Percentiles rank a stretch among this genome's conserved stretches.
phyloP scores from a whole-genome alignment of 2,888 invertebrate genomes.

The Lucinisca nassula region DNA sequence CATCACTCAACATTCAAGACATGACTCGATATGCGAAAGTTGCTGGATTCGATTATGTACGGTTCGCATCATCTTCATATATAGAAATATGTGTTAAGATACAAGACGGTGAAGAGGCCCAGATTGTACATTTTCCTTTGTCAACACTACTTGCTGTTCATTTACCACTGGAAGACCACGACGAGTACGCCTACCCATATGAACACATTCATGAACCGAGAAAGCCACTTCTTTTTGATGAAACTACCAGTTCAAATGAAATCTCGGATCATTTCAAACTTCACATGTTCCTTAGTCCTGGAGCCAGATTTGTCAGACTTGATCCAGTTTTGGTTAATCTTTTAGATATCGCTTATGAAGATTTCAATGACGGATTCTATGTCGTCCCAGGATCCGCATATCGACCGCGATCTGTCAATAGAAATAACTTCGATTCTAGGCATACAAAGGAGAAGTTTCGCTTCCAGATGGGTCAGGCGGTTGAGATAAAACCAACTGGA shows the following conservation, averaged over 20 bases:
- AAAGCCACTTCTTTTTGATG: constrained; percentile 61
- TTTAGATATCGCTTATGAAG: constrained; percentile 65
- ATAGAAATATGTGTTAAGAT: constrained; percentile 70
- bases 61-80: constrained; percentile 24
- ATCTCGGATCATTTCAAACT: constrained; percentile 66
- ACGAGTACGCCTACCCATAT: constrained; percentile 64
- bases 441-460: constrained; percentile 65
- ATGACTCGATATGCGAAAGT: constrained; percentile 62
- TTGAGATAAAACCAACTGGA: constrained; percentile 65
- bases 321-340: constrained; percentile 67
- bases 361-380: constrained; percentile 50
- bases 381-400: constrained; percentile 67
- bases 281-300: constrained; percentile 54
- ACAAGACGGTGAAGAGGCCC: constrained; percentile 67
- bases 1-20: constrained; percentile 7
- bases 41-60: constrained; percentile 73
- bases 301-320: constrained; percentile 68
- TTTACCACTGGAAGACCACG: constrained; percentile 54
- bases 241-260: constrained; percentile 36
- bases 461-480: constrained; percentile 73
- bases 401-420: constrained; percentile 67
- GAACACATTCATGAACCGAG: constrained; percentile 52
- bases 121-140: constrained; percentile 62
- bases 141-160: constrained; percentile 60
- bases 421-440: constrained; percentile 65